phyloP scores from a whole-genome alignment of 2,888 invertebrate species.

The Meandrusa payeni region DNA sequence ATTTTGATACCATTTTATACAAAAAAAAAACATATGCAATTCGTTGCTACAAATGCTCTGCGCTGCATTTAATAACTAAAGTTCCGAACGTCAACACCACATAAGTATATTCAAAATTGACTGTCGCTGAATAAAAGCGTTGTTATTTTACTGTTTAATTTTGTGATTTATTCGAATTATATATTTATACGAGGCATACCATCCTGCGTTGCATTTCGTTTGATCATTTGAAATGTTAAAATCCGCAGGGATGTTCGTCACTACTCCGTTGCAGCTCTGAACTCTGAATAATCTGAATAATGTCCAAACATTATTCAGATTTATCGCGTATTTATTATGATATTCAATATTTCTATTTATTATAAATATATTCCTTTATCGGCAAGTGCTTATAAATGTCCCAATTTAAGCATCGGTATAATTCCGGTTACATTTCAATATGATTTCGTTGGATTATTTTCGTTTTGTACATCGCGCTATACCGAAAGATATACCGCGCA shows the following conservation, averaged over 20 bases:
- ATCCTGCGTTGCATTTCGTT: neutral
- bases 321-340: slow-evolving; percentile 42
- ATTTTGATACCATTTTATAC: too few relatives aligned
- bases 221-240: slow-evolving; percentile 47
- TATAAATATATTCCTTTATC: slow-evolving; percentile 32
- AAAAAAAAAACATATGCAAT: too few relatives aligned
- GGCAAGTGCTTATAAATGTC: slow-evolving; percentile 16
- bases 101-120: too few relatives aligned
- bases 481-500: slow-evolving; percentile 32
- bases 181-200: slow-evolving; percentile 19
- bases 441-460: neutral
- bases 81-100: too few relatives aligned
- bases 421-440: slow-evolving; percentile 15
- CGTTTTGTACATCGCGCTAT: slow-evolving; percentile 15
- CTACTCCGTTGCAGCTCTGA: slow-evolving; percentile 40
- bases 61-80: too few relatives aligned
- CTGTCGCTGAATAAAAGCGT: too few relatives aligned
- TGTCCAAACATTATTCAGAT: too few relatives aligned
- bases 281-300: too few relatives aligned
- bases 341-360: slow-evolving; percentile 52
- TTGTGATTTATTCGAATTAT: slow-evolving; percentile 9
- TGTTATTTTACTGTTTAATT: neutral
- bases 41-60: too few relatives aligned
- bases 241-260: slow-evolving; percentile 37
- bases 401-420: slow-evolving; percentile 17